Conservation (phyloP, 2,113 vertebrate species). For the Sturnira hondurensis region DNA sequence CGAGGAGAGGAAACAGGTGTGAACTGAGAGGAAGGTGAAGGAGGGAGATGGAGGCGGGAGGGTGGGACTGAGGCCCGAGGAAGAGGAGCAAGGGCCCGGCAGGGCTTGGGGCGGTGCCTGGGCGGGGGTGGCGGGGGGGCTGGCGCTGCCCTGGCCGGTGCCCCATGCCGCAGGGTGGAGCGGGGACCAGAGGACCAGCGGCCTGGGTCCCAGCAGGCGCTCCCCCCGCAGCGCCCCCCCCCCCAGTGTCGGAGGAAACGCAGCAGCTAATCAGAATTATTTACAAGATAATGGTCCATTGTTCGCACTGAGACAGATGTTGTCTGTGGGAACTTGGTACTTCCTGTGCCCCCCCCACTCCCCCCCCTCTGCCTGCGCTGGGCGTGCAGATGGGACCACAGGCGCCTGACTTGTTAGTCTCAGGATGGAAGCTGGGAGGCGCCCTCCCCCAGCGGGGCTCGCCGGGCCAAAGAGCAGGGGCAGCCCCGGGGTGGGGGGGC, state of each 20-base stretch:
- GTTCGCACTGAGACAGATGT: constrained; percentile 87
- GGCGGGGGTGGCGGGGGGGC: not conserved
- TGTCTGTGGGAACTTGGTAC: constrained; percentile 86
- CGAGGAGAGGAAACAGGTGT: not conserved
- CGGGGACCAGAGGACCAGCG: not conserved
- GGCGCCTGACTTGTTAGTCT: constrained; percentile 77
- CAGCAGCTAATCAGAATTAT: constrained; percentile 88
- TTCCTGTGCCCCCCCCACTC: constrained; percentile 81
- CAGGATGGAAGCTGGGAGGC: constrained; percentile 70
- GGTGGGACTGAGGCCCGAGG: not conserved
- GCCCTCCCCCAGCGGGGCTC: not conserved
- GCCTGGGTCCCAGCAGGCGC: constrained; percentile 37
- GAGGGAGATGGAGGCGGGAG: not conserved
- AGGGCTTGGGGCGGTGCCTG: not conserved
- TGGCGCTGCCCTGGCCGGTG: not conserved
- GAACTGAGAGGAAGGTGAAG: not conserved
- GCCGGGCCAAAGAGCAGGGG: not conserved
- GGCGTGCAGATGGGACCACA: constrained; percentile 82
- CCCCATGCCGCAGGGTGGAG: too few relatives aligned
- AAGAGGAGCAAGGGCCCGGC: not conserved
- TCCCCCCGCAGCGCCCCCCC: constrained; percentile 67
- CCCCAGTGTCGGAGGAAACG: constrained; percentile 79
- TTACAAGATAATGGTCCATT: constrained; percentile 89
- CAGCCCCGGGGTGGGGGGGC: not conserved
- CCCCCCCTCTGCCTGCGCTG: constrained; percentile 78